Evolutionary conservation across 2,888 invertebrate species (phyloP), one percentile per base, ranked within the genome.

Genomic region (Andrena camellia): DNA sequence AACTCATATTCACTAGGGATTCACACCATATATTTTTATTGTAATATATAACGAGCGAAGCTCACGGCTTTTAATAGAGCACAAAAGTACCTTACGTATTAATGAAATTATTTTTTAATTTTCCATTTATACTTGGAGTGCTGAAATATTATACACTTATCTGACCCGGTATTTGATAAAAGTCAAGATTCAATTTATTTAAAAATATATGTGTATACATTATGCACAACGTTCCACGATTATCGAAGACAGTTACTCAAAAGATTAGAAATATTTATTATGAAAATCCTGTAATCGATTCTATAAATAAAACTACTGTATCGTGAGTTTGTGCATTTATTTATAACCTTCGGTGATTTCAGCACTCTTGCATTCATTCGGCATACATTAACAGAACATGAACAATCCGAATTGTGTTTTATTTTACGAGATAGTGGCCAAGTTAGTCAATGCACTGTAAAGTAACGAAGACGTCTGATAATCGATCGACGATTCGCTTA

Each of bases 371-470:
- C 42, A 73, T 69, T 48, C 29, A 8, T n/a, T 63, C 8, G 7
- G 48, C 35, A 69, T 42, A 31, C n/a, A 67, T 60, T 52, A 62
- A 52, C 48, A 77, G 68, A 35, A 13, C n/a, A 20, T 70, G 26
- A 26, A 75, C 33, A 17, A 26, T 31, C 62, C n/a, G 7, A 64
- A 60, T 31, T 31, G 31, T 57, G 60, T 54, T 23, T 7, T 29
- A 17, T 17, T 42, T 42, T 17, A 17, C 42, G 42, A 42, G 42
- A 17, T 17, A 42, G 13, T 29, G n/a, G n/a, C n/a, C 10, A 17
- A 2, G n/a, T 64, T 23, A 74, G 86, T 89, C 84, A 78, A 63
- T 81, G 78, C 86, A 89, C 88, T 90, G 89, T 90, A 89, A 90
- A 90, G 86, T 86, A 84, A 83, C 69, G 89, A 87, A 89, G 78